Percentiles rank a stretch among this genome's conserved stretches.
phyloP scores from a whole-genome alignment of 2,113 vertebrate species.

The Caranx ignobilis region DNA sequence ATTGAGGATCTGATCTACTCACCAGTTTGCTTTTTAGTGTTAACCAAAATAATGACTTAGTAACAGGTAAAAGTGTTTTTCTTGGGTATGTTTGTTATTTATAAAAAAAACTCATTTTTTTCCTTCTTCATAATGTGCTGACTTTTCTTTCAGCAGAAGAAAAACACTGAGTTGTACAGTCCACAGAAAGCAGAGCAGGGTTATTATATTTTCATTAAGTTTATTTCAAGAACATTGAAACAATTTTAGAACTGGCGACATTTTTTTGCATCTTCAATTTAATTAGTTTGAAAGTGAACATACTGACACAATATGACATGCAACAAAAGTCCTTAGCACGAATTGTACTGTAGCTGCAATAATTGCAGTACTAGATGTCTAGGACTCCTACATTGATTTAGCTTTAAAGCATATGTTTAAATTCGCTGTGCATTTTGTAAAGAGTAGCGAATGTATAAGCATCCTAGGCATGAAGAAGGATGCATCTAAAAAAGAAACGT shows the following conservation, averaged over 20 bases:
- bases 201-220: background rate
- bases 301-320: background rate
- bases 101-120: background rate
- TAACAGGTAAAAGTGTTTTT: background rate
- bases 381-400: no score
- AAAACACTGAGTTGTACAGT: background rate
- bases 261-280: background rate
- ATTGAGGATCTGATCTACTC: background rate
- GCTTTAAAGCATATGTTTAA: no score
- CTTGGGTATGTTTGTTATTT: background rate
- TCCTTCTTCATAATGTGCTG: slow-evolving; percentile 6
- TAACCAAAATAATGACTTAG: background rate
- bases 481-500: background rate
- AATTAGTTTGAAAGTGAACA: background rate
- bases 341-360: no score
- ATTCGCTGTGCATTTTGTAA: no score
- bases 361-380: no score
- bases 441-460: no score
- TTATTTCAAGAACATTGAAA: background rate
- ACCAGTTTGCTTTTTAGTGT: background rate
- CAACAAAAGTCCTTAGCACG: background rate
- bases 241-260: background rate
- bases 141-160: slow-evolving; percentile 14
- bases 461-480: no score
- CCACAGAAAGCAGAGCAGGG: background rate